Base-by-base conservation (phyloP, 1,140 invertebrate genomes). In the Pristionchus pacificus region DNA sequence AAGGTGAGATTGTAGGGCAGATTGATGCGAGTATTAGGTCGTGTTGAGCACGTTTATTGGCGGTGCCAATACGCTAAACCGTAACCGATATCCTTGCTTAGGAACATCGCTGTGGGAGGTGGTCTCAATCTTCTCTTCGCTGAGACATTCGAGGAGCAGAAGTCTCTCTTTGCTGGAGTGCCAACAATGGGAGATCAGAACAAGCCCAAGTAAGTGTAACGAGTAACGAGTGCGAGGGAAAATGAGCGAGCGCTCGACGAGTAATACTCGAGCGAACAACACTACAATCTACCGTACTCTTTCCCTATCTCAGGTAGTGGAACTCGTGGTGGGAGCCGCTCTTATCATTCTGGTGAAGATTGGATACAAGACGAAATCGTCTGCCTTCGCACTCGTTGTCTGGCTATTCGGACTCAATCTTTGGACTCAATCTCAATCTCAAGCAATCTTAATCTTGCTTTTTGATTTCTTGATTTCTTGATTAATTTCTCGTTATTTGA, bases 351-450 rank as follows among this genome's bases (percentile, higher is more conserved):
- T 97, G 32, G 94, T 99, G 60, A 95, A 93, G 31, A 89, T 99
- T 74, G 97, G 95, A 63, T 98, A 93, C 86, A 98, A 98, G 86
- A 99, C 97, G 10, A 99, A 99, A 86, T 88, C 98, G 73, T 95
- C 93, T 76, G 94, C 97, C 28, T 87, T 99, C 68, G 89, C 96
- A 80, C 88, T 99, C 55, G 95, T 98, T 30, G 82, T 92, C 2
- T 90, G 97, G 87, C 88, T 99, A 6, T 90, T 91, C 10, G 87
- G 90, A 33, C 88, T 98, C 70, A 98, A 98, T 86, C 88, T 98
- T 77, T 98, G 96, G 84, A 91, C 32, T 10, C 15, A 38, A 38
- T 33, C 32, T 38, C 32, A 31, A 65, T 33, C 63, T 33, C 32
- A 30, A 30, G 32, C 15, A 25, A 65, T 33, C 32, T 38, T 33